phyloP scores from a whole-genome alignment of 1,140 invertebrate species.

The Campoletis sonorensis region DNA sequence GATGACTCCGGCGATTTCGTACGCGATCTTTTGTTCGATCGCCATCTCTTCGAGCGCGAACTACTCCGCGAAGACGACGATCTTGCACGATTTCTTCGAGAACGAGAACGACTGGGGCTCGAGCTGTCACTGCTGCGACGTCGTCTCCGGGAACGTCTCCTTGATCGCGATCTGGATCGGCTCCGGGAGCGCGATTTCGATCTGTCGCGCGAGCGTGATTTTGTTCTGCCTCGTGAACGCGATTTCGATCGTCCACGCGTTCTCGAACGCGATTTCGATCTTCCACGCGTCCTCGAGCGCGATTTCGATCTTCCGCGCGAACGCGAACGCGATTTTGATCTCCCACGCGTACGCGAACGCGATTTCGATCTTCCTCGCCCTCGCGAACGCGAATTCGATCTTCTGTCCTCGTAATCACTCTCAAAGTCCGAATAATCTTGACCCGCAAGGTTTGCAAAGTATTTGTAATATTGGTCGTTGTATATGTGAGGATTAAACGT shows the following conservation, averaged over 20 bases:
- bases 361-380: constrained; percentile 56
- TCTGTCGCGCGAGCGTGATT: constrained; percentile 18
- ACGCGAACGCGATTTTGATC: constrained; percentile 58
- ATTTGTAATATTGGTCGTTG: constrained; percentile 74
- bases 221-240: constrained; percentile 52
- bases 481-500: constrained; percentile 67
- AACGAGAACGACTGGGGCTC: constrained; percentile 1
- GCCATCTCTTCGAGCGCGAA: constrained; percentile 59
- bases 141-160: neutral
- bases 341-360: constrained; percentile 57
- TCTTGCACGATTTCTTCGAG: neutral
- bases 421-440: constrained; percentile 68
- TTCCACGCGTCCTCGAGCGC: constrained; percentile 57
- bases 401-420: constrained; percentile 69
- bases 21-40: constrained; percentile 38
- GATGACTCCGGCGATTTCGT: neutral
- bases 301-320: constrained; percentile 54
- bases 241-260: constrained; percentile 43
- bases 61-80: constrained; percentile 49
- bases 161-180: constrained; percentile 44
- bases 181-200: constrained; percentile 49
- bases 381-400: constrained; percentile 67
- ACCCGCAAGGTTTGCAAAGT: constrained; percentile 71
- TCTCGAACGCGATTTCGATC: constrained; percentile 59
- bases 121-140: neutral